A percentile compares a stretch with the other conserved stretches of the same genome.
These are phyloP conservation scores for Carterocephalus palaemon DNA, from an alignment of 2,888 invertebrate species.

Conservation along the genomic window DNA sequence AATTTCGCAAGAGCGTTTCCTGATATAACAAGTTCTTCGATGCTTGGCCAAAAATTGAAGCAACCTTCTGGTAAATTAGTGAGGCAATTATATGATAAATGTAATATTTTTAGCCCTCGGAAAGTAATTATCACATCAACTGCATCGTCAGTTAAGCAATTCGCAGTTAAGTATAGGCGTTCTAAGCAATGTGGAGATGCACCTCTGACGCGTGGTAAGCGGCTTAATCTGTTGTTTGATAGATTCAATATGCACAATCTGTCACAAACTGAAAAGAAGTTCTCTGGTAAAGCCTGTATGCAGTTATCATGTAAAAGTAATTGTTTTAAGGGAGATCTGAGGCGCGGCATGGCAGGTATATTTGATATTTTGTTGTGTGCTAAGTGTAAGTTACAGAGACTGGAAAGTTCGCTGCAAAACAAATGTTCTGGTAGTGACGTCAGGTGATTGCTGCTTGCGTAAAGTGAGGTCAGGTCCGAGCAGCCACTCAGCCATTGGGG, in stretches of 20 bases:
- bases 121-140: conserved; percentile 83
- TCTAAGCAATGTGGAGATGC: conserved; percentile 81
- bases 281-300: conserved; percentile 85
- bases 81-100: conserved; percentile 88
- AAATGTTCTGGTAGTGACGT: conserved; percentile 85
- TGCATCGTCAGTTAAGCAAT: conserved; percentile 84
- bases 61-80: conserved; percentile 86
- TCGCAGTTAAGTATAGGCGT: conserved; percentile 85
- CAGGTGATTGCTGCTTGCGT: conserved; percentile 86
- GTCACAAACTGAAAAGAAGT: conserved; percentile 84
- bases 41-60: conserved; percentile 85
- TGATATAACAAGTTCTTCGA: conserved; percentile 90
- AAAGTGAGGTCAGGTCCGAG: conserved; percentile 83
- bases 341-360: conserved; percentile 84
- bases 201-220: conserved; percentile 82
- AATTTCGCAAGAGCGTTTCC: conserved; percentile 88
- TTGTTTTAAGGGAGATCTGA: conserved; percentile 82
- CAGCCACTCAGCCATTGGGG: conserved; percentile 89
- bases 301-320: conserved; percentile 88
- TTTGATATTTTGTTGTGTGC: conserved; percentile 87
- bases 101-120: conserved; percentile 82
- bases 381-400: conserved; percentile 85
- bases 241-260: conserved; percentile 85
- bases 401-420: conserved; percentile 85
- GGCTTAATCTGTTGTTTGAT: conserved; percentile 87